These are phyloP conservation scores for Aporophyla nigra DNA, from an alignment of 2,888 invertebrate genomes.

Conservation along the genomic window DNA sequence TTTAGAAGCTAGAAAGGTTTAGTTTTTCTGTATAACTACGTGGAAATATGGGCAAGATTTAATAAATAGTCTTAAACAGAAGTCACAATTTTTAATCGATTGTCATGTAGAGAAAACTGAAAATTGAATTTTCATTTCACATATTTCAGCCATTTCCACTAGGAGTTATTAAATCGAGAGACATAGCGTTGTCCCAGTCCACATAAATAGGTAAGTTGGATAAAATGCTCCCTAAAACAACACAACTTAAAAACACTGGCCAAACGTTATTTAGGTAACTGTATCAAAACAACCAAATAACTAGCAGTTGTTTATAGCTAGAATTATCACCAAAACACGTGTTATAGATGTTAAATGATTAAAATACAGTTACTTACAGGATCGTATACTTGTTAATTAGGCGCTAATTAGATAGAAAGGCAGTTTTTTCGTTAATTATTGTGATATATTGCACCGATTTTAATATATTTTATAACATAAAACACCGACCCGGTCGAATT, in stretches of 20 bases:
- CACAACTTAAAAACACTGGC: background rate
- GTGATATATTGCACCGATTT: constrained; percentile 64
- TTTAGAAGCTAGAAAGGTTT: background rate
- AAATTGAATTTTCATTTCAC: too few relatives aligned
- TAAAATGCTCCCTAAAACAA: background rate
- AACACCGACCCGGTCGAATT: constrained; percentile 55
- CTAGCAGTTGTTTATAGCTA: constrained; percentile 20
- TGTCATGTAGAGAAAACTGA: too few relatives aligned
- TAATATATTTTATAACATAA: constrained; percentile 59
- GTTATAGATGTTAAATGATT: constrained; percentile 33
- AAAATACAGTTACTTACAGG: constrained; percentile 36
- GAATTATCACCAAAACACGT: constrained; percentile 50
- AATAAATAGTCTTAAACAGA: too few relatives aligned
- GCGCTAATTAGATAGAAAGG: constrained; percentile 62
- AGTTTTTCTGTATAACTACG: background rate
- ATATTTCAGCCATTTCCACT: too few relatives aligned
- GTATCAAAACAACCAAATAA: constrained; percentile 6
- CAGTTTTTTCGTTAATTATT: constrained; percentile 53
- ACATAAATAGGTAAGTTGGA: too few relatives aligned
- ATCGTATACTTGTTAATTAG: constrained; percentile 46
- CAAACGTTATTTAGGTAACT: background rate
- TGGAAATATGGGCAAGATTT: background rate
- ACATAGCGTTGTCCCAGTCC: background rate
- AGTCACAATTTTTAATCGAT: too few relatives aligned
- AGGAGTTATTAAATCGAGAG: background rate